Evolutionary conservation across 2,888 invertebrate genomes (phyloP), one percentile per base, ranked within the genome.

Genomic region (Eumacrocentrus americanus): DNA sequence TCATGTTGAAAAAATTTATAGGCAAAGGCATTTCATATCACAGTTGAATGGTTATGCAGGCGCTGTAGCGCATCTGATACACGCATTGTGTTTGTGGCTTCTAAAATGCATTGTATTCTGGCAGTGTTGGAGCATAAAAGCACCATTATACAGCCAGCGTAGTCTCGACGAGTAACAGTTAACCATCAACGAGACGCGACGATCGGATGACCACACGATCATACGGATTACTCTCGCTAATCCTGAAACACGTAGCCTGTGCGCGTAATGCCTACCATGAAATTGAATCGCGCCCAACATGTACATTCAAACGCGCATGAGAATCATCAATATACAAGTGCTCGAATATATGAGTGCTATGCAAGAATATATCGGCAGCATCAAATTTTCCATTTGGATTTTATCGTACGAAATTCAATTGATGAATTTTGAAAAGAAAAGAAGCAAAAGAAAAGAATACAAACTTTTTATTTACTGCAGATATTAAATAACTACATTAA

Each of bases 161-260:
- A 37, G n/a, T 34, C 51, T 29, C 20, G 34, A 51, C 51, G 37
- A 50, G 35, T 35, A 51, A 37, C 37, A 35, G 51, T 51, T 35
- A 51, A 37, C 51, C 37, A 37, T 51, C 51, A 51, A 37, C 37
- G 51, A 35, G 37, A 37, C 18, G 37, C 37, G 34, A 34, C 51
- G 18, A 51, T 51, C 37, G 51, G 22, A 29, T 37, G 51, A 51
- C 51, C 51, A 20, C 51, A 51, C 20, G 51, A 51, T 51, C 37
- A 37, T 20, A 18, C 12, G 34, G 51, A 51, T 51, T 51, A 51
- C 35, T 51, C 20, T 34, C 51, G 16, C 37, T 51, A 34, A 51
- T 51, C 51, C 51, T 37, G 51, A 51, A 51, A 51, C 51, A 51
- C 18, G 51, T 34, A 35, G 18, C 51, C 51, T 18, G 34, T 51